Evolutionary conservation across 2,888 invertebrate species (phyloP).

Genomic region (Dolomedes plantarius): DNA sequence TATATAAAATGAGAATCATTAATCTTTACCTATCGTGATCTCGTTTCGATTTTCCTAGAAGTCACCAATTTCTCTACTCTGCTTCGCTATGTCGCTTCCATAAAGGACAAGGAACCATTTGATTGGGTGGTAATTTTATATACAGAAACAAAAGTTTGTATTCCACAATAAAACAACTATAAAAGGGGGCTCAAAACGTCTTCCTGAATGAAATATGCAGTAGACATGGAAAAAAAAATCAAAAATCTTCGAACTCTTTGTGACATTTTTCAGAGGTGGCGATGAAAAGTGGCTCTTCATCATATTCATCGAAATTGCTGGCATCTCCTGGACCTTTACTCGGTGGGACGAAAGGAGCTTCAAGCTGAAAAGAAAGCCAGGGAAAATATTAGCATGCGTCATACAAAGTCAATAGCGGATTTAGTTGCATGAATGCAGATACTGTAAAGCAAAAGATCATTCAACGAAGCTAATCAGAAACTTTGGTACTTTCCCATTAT

Average conservation of each 20-base stretch:
- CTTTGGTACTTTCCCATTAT: no score
- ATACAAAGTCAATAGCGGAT: no score
- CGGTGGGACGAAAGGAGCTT: constrained; percentile 74
- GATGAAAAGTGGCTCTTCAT: constrained; percentile 73
- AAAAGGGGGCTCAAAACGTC: constrained; percentile 33
- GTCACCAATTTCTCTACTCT: neutral
- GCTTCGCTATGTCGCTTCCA: neutral
- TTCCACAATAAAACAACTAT: constrained; percentile 17
- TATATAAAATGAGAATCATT: no score
- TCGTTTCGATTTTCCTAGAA: neutral
- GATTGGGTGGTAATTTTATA: neutral
- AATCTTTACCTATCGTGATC: no score
- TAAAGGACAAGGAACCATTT: neutral
- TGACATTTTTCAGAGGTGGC: constrained; percentile 73
- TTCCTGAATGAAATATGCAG: constrained; percentile 27
- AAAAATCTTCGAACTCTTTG: constrained; percentile 74
- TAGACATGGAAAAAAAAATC: constrained; percentile 21
- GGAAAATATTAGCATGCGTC: no score
- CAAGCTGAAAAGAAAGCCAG: constrained; percentile 50
- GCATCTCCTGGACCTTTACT: constrained; percentile 74
- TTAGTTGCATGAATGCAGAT: no score
- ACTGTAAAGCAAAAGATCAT: no score
- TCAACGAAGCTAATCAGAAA: no score
- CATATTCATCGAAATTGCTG: constrained; percentile 74
- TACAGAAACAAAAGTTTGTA: neutral